Evolutionary conservation across 2,888 invertebrate species (phyloP), one percentile per base, ranked within the genome.

Genomic region (Rapana venosa): DNA sequence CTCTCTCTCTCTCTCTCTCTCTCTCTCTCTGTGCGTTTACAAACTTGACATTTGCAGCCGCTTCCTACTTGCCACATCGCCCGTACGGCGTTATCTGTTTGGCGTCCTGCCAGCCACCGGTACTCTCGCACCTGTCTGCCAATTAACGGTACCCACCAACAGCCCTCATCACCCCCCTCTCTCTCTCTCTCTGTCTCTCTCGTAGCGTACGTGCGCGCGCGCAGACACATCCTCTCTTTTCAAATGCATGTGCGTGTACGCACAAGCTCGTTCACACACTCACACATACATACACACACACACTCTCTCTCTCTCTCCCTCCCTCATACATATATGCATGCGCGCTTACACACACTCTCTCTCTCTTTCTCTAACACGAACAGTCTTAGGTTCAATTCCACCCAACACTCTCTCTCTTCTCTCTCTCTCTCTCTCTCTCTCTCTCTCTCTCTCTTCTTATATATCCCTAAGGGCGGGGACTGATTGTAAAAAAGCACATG

Each of bases 101-200:
- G 74, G 74, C 4, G 26, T n/a, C 26, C 22, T n/a, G 74, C 74
- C 74, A 74, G n/a, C n/a, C 8, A n/a, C 74, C 74, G 74, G 74
- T 74, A 74, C 74, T 74, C 74, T 74, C 74, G 74, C 74, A 74
- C 74, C 74, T 74, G 74, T 74, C 74, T 74, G 74, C 74, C 74
- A 74, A 74, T 74, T 74, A 74, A n/a, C 74, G n/a, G 74, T 74
- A 74, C 74, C 74, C n/a, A 74, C 74, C 47, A 47, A 74, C 74
- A 74, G 74, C 22, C 74, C 22, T n/a, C 74, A n/a, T 74, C 74
- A 26, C 74, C 70, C n/a, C 70, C n/a, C 70, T 70, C 70, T 74
- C 74, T n/a, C 74, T n/a, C n/a, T 74, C 74, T 74, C 74, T 74
- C 74, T 47, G 4, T 47, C 47, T 47, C 47, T 47, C 47, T 47